A percentile compares a stretch with the other conserved stretches of the same genome.
Conservation (phyloP, 2,888 invertebrate species). For the Branchinecta sandiegonensis region DNA sequence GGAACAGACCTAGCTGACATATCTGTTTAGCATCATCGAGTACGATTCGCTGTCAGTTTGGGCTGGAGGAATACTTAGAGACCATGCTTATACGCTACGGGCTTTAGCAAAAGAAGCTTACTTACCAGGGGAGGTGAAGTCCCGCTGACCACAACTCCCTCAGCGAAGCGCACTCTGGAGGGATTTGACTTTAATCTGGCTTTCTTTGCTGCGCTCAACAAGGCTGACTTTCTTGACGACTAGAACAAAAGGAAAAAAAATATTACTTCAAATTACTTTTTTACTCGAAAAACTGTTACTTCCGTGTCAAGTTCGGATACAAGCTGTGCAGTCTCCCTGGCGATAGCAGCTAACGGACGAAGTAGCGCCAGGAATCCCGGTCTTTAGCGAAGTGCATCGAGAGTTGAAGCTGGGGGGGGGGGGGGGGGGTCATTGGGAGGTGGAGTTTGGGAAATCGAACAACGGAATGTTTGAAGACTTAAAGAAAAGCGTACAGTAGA, state of each 20-base stretch:
- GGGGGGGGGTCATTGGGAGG: background rate
- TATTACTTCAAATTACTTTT: too few relatives aligned
- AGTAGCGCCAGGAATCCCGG: background rate
- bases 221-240: slow-evolving; percentile 56
- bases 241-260: slow-evolving; percentile 27
- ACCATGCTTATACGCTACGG: too few relatives aligned
- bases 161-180: slow-evolving; percentile 71
- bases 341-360: too few relatives aligned
- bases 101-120: background rate
- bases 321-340: too few relatives aligned
- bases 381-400: background rate
- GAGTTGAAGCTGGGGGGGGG: slow-evolving; percentile 15
- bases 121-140: slow-evolving; percentile 34
- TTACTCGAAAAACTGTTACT: too few relatives aligned
- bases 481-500: too few relatives aligned
- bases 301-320: background rate
- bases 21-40: too few relatives aligned
- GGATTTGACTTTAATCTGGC: slow-evolving; percentile 65
- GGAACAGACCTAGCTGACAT: too few relatives aligned
- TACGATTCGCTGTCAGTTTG: too few relatives aligned
- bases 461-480: too few relatives aligned
- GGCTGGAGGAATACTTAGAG: too few relatives aligned
- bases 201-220: slow-evolving; percentile 72
- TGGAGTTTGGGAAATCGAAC: too few relatives aligned
- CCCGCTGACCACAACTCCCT: slow-evolving; percentile 72